Base-by-base conservation (phyloP, 2,113 vertebrate species). In the Hucho hucho region DNA sequence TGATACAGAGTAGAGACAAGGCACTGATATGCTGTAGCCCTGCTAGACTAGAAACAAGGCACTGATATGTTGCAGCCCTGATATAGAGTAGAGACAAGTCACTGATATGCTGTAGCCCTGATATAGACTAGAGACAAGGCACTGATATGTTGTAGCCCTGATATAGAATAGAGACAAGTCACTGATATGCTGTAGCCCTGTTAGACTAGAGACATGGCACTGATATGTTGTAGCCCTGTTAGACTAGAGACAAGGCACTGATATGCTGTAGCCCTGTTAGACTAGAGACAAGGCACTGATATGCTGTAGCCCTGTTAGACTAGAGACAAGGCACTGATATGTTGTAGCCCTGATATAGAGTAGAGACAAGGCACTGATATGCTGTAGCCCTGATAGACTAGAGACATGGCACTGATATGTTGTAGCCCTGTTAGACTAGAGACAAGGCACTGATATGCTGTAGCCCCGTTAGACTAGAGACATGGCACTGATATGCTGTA, bases 321-420 rank as follows among this genome's bases (percentile, higher is more conserved):
- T 24, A 43, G 53, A 71, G 37, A 43, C 37, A 22, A 73, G 26
- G 26, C 26, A 3, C 26, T 26, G 26, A 26, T 26, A 26, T 26
- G 26, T 3, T 26, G 26, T 26, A 26, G 26, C 26, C 26, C 26
- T 26, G 26, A 2, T 26, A n/a, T n/a, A n/a, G n/a, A n/a, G n/a
- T n/a, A 26, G 69, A 87, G 84, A 79, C 69, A 64, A 65, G 87
- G 80, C 68, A 87, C 83, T 90, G 86, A 88, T 88, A 77, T 69
- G 75, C 43, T 65, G 11, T 1, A 69, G 59, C 0, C 25, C 69
- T 59, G 74, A 26, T 72, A 26, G 26, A 26, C 2, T 3, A 26
- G 2, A 26, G 26, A 26, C 26, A 26, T 3, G 26, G 26, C 26
- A 3, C 26, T 26, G 2, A 26, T 26, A 26, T 26, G 26, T 26